Percentiles rank a stretch among this genome's conserved stretches.
These are phyloP conservation scores for Anoncus sp. DNA, from an alignment of 2,888 invertebrate genomes.

Conservation along the genomic window DNA sequence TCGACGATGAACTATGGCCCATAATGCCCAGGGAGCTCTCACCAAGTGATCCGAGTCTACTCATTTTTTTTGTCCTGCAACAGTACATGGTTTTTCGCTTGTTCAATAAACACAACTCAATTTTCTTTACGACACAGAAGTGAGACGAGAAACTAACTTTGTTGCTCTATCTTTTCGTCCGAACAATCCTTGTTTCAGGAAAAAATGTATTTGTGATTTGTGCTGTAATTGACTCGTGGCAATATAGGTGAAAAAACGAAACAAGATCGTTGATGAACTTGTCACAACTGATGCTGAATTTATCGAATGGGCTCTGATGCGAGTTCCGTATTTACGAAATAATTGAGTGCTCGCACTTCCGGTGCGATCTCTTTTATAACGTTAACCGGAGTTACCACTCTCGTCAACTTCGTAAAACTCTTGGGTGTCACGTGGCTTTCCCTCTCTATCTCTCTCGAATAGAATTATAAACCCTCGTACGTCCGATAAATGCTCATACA, in stretches of 20 bases:
- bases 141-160: not conserved
- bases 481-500: conserved; percentile 54
- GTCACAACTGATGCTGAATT: no score
- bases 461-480: conserved; percentile 38
- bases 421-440: conserved; percentile 47
- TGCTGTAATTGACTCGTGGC: no score
- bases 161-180: not conserved
- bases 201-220: no score
- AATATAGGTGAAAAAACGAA: no score
- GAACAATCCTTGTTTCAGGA: no score
- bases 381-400: conserved; percentile 13
- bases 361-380: conserved; percentile 50
- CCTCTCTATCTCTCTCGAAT: conserved; percentile 44
- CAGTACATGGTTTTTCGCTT: not conserved
- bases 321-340: not conserved
- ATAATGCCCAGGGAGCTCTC: conserved; percentile 69
- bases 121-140: not conserved
- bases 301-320: no score
- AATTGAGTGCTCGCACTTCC: conserved; percentile 34
- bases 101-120: not conserved
- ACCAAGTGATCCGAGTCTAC: conserved; percentile 71
- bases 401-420: not conserved
- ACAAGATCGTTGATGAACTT: no score
- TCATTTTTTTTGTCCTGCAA: conserved; percentile 64
- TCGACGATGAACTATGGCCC: conserved; percentile 38